Conservation (phyloP, 2,797 vertebrate genomes). For the Propithecus perrieri region DNA sequence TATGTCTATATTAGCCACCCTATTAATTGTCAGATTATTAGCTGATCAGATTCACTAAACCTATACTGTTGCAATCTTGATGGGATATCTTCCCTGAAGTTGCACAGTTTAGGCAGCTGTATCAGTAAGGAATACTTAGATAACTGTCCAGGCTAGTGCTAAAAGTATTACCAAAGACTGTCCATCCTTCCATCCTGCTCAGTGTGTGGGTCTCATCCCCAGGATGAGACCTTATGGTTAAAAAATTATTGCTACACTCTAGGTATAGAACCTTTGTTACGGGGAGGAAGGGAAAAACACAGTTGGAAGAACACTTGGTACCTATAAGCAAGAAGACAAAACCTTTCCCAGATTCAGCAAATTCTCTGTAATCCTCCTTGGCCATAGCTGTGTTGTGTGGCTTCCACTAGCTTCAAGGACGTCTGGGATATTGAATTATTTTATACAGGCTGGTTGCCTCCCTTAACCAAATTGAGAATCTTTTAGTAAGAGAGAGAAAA, state of each 20-base stretch:
- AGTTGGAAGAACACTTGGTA: not conserved
- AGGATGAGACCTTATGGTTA: not conserved
- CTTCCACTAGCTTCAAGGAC: not conserved
- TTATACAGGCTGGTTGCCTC: not conserved
- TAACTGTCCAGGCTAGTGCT: not conserved
- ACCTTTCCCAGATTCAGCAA: not conserved
- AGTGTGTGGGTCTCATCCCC: not conserved
- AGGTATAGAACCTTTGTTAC: not conserved
- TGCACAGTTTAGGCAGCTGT: not conserved
- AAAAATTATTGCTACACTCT: not conserved
- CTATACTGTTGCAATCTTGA: not conserved
- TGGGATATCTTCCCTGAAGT: not conserved
- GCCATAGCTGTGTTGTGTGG: not conserved
- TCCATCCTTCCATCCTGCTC: not conserved
- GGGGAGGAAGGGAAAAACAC: not conserved
- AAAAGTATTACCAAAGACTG: not conserved
- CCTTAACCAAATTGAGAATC: not conserved
- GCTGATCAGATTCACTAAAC: not conserved
- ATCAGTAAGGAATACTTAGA: not conserved
- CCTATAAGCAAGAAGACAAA: not conserved
- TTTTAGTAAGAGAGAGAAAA: not conserved
- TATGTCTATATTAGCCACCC: no score
- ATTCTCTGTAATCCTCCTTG: not conserved
- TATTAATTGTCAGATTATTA: not conserved
- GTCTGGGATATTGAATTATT: not conserved